Evolutionary conservation across 2,888 invertebrate species (phyloP), one percentile per base, ranked within the genome.

Genomic region (Eupithecia inturbata): DNA sequence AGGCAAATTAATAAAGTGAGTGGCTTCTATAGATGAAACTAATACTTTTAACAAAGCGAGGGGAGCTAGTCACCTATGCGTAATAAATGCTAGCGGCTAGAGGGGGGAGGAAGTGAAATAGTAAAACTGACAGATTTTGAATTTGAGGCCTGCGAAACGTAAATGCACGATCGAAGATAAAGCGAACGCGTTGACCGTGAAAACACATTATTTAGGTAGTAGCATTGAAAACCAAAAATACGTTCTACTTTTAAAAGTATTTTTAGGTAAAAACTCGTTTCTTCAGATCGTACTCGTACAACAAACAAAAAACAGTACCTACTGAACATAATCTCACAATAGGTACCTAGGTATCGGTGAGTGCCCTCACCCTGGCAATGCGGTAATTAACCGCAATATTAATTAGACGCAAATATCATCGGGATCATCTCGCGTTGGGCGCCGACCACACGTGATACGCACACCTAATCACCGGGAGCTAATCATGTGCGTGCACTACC

Each of bases 391-490:
- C 72, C 70, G 45, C 72, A 72, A 62, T 67, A 41, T 16, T 75
- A 75, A 72, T 70, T 75, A 72, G 63, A 67, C 62, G 74, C 70
- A 72, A 72, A 75, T 33, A 70, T 6, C n/a, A n/a, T n/a, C n/a
- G n/a, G 57, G 36, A 72, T 72, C 67, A 70, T 67, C 31, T 45
- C 71, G 14, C 39, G 39, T 73, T 69, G 68, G 28, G 49, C 72
- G 39, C 26, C 39, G 49, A 53, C 68, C 60, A n/a, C n/a, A 9
- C n/a, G 9, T 1, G 7, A 4, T 6, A 0, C 6, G 10, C 9
- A 49, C n/a, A 45, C 45, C 60, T 60, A 28, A n/a, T 49, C 49
- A 49, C 45, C 45, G 45, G 45, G 12, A 22, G 22, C 49, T 53
- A 53, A 53, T 28, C 60, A n/a, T n/a, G 14, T 9, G 60, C 16